Percentiles rank a stretch among this genome's conserved stretches.
These are phyloP conservation scores for Diadumene lineata DNA, from an alignment of 92 coral and sea anemone genomes.

Conservation along the genomic window DNA sequence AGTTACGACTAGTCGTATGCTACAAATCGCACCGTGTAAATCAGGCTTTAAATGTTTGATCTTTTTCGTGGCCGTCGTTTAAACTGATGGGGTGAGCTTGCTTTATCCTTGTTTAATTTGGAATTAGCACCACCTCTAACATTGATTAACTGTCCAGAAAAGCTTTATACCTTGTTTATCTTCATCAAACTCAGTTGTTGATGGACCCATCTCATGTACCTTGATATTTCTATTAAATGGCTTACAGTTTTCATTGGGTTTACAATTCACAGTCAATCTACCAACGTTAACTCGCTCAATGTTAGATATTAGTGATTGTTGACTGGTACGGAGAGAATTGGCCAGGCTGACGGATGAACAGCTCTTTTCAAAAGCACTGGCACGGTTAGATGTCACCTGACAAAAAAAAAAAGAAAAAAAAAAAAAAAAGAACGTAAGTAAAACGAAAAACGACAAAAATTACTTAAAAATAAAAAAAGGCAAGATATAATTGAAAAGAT, in stretches of 20 bases:
- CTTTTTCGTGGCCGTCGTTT: too few relatives aligned
- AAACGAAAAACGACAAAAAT: too few relatives aligned
- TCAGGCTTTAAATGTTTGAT: too few relatives aligned
- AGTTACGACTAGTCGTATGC: too few relatives aligned
- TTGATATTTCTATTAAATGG: slow-evolving; percentile 46
- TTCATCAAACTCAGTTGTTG: slow-evolving; percentile 42
- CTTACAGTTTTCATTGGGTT: slow-evolving; percentile 37
- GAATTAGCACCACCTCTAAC: too few relatives aligned
- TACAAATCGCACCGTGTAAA: too few relatives aligned
- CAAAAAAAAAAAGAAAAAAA: background rate
- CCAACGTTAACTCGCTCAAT: slow-evolving; percentile 58
- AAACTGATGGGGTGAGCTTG: too few relatives aligned
- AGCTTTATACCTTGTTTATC: slow-evolving; percentile 44
- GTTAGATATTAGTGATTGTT: slow-evolving; percentile 45
- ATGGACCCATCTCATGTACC: slow-evolving; percentile 54
- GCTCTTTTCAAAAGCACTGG: slow-evolving; percentile 62
- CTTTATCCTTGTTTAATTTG: too few relatives aligned
- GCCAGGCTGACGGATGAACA: slow-evolving; percentile 57
- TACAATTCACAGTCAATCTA: slow-evolving; percentile 45
- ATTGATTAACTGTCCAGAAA: background rate
- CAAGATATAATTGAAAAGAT: too few relatives aligned
- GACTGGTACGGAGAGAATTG: slow-evolving; percentile 30
- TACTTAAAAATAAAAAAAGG: too few relatives aligned
- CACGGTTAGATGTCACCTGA: slow-evolving; percentile 40
- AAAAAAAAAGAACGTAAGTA: background rate